Evolutionary conservation across 2,888 invertebrate species (phyloP), one percentile per base, ranked within the genome.

Genomic region (Arctia plantaginis): DNA sequence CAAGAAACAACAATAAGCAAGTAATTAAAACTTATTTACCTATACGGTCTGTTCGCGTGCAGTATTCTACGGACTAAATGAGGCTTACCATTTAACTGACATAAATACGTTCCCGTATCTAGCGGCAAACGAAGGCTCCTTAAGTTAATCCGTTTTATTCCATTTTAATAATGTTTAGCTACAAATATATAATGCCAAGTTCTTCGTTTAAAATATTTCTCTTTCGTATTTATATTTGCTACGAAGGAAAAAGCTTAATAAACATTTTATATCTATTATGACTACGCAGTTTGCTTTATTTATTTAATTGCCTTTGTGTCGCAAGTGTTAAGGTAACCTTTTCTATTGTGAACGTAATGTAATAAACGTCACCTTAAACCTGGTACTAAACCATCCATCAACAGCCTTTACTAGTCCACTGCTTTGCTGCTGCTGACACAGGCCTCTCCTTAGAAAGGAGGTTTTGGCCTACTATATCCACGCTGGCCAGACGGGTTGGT

Each of bases 11-110:
- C 87, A 88, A 87, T 89, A 89, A 89, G 88, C 87, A 89, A 87
- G 90, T 90, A 90, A 91, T 91, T 91, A 91, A 91, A 91, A 91
- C 89, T 91, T 91, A 91, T 90, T 90, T 89, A 87, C 89, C 85
- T 86, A 89, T 87, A 91, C 89, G 87, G 87, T 85, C 81, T 76
- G 90, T 88, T 91, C 89, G 91, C 91, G 91, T 91, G 91, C 88
- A 83, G 85, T 86, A 86, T 86, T n/a, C n/a, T 55, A 86, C 88
- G 83, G 86, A 85, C 86, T 88, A 87, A 90, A 89, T 88, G 89
- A 86, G 88, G 87, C 88, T 84, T 82, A 84, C 80, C 84, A 84
- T 85, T 87, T 87, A 84, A 76, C 86, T 80, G 86, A 88, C 89
- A 90, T 89, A 90, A 89, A 90, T 88, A 88, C 85, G 82, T 83